Conservation (phyloP, 2,888 invertebrate genomes). For the Ischnus inquisitorius region DNA sequence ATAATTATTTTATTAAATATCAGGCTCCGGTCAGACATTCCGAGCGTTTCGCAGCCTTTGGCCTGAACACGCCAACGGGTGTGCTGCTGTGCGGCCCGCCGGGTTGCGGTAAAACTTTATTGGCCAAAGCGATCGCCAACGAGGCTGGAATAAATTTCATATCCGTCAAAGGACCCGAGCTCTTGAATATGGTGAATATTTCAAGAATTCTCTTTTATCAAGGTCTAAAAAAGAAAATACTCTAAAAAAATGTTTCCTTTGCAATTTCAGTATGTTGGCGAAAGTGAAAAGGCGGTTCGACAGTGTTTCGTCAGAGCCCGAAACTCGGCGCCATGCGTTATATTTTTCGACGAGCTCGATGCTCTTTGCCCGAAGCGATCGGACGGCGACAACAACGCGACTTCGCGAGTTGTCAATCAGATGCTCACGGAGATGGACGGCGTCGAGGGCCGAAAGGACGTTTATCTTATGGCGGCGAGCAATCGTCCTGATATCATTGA, state of each 20-base stretch:
- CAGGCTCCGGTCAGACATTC: slow-evolving; percentile 96
- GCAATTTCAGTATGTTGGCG: slow-evolving; percentile 95
- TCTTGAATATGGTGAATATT: slow-evolving; percentile 95
- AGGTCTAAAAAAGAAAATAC: slow-evolving; percentile 35
- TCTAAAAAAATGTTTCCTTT: slow-evolving; percentile 58
- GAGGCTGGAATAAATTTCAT: slow-evolving; percentile 99
- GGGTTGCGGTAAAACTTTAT: slow-evolving; percentile 97
- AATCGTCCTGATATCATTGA: slow-evolving; percentile 99
- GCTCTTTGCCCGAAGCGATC: slow-evolving; percentile 96
- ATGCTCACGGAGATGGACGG: slow-evolving; percentile 99
- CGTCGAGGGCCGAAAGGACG: slow-evolving; percentile 95
- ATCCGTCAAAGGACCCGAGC: slow-evolving; percentile 99
- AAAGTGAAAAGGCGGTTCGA: slow-evolving; percentile 98
- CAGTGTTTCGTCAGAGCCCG: slow-evolving; percentile 97
- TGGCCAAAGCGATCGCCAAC: slow-evolving; percentile 99
- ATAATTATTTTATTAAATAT: slow-evolving; percentile 64
- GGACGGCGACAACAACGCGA: slow-evolving; percentile 91
- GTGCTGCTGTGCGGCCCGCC: slow-evolving; percentile 98
- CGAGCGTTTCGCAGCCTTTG: slow-evolving; percentile 92
- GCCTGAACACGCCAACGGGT: slow-evolving; percentile 94
- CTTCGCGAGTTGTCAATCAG: slow-evolving; percentile 97
- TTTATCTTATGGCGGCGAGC: slow-evolving; percentile 98
- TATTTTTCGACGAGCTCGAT: slow-evolving; percentile 99
- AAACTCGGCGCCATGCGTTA: slow-evolving; percentile 98
- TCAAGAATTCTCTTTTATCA: not conserved